Evolutionary conservation across 2,797 vertebrate genomes (phyloP), one percentile per base, ranked within the genome.

Genomic region (Bovichtus diacanthus): DNA sequence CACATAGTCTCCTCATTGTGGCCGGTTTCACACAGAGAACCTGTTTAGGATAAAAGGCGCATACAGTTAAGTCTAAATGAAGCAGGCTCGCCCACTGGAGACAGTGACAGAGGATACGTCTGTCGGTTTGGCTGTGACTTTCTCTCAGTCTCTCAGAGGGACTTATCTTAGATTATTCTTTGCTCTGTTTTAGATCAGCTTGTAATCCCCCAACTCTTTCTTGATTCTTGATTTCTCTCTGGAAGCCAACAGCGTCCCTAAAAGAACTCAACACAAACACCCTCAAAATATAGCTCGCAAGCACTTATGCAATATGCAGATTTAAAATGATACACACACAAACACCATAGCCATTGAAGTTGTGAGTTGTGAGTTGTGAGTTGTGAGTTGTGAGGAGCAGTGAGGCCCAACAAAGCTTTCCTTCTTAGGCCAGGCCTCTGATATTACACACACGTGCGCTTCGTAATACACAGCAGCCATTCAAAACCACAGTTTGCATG

Each of bases 1-100:
- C 81, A 81, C 81, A 84, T 87, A 83, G 80, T 83, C 82, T 86
- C 55, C 79, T 83, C 74, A 78, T 74, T 89, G 90, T 83, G 76
- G 80, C 64, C 47, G 25, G 59, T 68, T 80, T 85, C 85, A 86
- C 68, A 66, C 75, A 76, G 60, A 78, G 76, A 90, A 74, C 29
- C 82, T 82, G 79, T 67, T 70, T 59, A 25, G 31, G 46, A 50
- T 83, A 86, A 78, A 72, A 74, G 65, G 43, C 41, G 56, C 27
- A 79, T 73, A 88, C 79, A 74, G 75, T 65, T 58, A 70, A 78
- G 54, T 51, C 58, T 69, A 83, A 74, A 83, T 60, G 68, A 82
- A 80, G 66, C 67, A 50, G 58, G 7, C 64, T 70, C 10, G 9
- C 54, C 21, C 39, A 41, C 43, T 69, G 63, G 67, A 84, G 78